These are phyloP conservation scores for Furcula furcula DNA, from an alignment of 2,888 invertebrate species.

Conservation along the genomic window DNA sequence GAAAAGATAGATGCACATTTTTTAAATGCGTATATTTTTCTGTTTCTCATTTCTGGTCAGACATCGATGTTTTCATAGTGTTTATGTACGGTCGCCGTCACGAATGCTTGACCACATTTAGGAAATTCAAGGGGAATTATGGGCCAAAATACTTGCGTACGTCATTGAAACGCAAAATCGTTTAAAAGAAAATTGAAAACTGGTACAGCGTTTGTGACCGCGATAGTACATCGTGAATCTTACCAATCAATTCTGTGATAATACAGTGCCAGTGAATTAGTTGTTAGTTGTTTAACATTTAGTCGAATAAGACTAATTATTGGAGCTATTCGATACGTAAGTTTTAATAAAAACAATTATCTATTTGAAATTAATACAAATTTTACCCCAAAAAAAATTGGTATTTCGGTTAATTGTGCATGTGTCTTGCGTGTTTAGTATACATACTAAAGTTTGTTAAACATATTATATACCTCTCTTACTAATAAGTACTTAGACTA, in stretches of 20 bases:
- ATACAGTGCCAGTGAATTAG: conserved; percentile 56
- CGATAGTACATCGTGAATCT: conserved; percentile 11
- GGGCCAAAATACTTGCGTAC: too few relatives aligned
- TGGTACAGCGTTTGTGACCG: too few relatives aligned
- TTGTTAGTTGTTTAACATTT: conserved; percentile 10
- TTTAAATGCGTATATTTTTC: too few relatives aligned
- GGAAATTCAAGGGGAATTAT: too few relatives aligned
- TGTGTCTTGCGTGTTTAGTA: background rate
- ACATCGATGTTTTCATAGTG: too few relatives aligned
- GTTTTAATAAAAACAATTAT: conserved; percentile 1
- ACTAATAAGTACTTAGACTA: too few relatives aligned
- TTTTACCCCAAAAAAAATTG: background rate
- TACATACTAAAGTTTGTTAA: background rate
- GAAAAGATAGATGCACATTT: too few relatives aligned
- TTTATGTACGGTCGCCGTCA: too few relatives aligned
- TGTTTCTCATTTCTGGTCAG: too few relatives aligned
- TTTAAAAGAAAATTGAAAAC: too few relatives aligned
- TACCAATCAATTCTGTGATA: conserved; percentile 55
- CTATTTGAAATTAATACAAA: background rate
- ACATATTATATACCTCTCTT: background rate
- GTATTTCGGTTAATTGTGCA: background rate
- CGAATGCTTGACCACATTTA: too few relatives aligned
- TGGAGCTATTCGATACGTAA: conserved; percentile 7
- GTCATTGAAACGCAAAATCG: too few relatives aligned
- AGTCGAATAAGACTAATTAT: conserved; percentile 15